Evolutionary conservation across 2,113 vertebrate genomes (phyloP).

Genomic region (Neolamprologus sp.): DNA sequence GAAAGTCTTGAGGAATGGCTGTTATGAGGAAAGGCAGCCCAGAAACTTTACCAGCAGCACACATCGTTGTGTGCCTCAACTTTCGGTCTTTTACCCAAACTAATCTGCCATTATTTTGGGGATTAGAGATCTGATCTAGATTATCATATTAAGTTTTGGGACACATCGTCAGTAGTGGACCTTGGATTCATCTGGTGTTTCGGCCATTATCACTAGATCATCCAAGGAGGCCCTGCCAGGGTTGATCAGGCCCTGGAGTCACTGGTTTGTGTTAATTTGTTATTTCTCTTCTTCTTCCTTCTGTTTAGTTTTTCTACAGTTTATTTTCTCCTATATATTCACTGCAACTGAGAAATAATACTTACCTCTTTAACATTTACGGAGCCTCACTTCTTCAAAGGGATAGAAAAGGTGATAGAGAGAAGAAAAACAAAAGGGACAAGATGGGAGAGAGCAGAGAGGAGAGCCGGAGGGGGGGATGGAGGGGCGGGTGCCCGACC

Average conservation of each 20-base stretch:
- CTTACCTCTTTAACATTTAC: neutral
- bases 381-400: neutral
- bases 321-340: neutral
- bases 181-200: neutral
- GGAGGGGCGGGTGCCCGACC: neutral
- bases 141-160: neutral
- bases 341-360: neutral
- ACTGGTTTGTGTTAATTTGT: accelerated
- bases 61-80: neutral
- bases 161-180: neutral
- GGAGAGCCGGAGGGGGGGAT: accelerated
- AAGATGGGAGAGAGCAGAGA: neutral
- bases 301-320: neutral
- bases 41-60: neutral
- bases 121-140: neutral
- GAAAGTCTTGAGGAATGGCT: accelerated
- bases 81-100: neutral
- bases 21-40: neutral
- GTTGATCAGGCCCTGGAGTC: neutral
- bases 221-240: neutral
- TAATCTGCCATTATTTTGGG: neutral
- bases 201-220: neutral
- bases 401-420: neutral
- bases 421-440: neutral
- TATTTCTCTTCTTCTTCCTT: neutral